These are phyloP conservation scores for Alauda arvensis DNA, from an alignment of 2,797 vertebrate genomes.

Conservation along the genomic window DNA sequence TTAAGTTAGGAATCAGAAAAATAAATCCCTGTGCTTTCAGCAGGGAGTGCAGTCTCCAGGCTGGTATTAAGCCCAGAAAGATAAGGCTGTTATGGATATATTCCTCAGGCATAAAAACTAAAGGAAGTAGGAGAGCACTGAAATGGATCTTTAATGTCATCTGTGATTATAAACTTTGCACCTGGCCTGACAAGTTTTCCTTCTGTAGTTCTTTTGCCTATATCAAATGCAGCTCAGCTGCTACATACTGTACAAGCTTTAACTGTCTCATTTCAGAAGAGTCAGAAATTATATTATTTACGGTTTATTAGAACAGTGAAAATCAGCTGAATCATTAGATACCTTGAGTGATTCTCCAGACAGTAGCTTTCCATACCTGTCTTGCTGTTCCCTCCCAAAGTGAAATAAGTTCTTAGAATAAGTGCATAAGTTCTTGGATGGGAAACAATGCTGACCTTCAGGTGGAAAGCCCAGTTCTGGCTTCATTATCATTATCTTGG, in stretches of 20 bases:
- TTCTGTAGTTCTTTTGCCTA: not conserved
- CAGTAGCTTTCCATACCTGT: not conserved
- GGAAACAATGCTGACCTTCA: not conserved
- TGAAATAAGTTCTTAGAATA: not conserved
- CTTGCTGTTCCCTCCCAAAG: not conserved
- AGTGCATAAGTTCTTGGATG: not conserved
- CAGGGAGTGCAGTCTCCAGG: slow-evolving; percentile 52
- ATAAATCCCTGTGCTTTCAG: slow-evolving; percentile 57
- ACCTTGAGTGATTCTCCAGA: not conserved
- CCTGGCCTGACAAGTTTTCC: not conserved
- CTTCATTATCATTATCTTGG: not conserved
- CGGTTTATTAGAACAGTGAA: not conserved
- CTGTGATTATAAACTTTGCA: slow-evolving; percentile 9
- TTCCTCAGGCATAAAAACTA: slow-evolving; percentile 60
- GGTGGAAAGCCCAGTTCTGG: not conserved
- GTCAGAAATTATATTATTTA: not conserved
- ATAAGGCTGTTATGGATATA: slow-evolving; percentile 50
- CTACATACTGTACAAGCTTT: not conserved
- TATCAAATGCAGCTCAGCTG: not conserved
- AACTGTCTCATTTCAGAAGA: not conserved
- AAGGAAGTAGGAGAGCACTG: not conserved
- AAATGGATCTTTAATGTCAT: slow-evolving; percentile 19
- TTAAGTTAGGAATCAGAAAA: slow-evolving; percentile 33
- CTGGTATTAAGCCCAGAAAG: slow-evolving; percentile 54
- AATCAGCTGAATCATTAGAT: not conserved